Conservation (phyloP, 2,888 invertebrate genomes). For the Dynastes hyllus region DNA sequence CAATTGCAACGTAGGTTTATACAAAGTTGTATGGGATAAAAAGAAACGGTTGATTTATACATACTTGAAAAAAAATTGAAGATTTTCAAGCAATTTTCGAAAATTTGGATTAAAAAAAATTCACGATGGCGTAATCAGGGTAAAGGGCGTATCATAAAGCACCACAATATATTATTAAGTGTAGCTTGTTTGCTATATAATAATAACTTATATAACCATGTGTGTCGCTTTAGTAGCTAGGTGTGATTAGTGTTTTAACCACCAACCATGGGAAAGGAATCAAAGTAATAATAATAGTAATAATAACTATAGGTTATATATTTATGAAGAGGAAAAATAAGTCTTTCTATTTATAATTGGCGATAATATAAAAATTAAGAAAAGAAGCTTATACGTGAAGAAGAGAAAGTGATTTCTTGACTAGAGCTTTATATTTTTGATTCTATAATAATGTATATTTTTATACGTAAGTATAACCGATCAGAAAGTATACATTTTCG, state of each 20-base stretch:
- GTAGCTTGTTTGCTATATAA: constrained; percentile 65
- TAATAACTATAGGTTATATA: constrained; percentile 24
- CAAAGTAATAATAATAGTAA: constrained; percentile 43
- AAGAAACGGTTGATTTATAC: too few species aligned
- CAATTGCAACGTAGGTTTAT: not conserved
- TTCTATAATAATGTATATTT: constrained; percentile 49
- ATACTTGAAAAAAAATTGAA: not conserved
- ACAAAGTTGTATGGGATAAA: too few species aligned
- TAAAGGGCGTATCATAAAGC: constrained; percentile 70
- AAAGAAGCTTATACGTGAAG: constrained; percentile 35
- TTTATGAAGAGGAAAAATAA: constrained; percentile 20
- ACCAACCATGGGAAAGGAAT: constrained; percentile 64
- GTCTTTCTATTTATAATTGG: constrained; percentile 42
- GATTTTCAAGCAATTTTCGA: not conserved
- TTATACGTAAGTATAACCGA: constrained; percentile 49
- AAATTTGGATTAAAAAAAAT: constrained; percentile 18
- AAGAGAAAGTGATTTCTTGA: constrained; percentile 41
- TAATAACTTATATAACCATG: constrained; percentile 65
- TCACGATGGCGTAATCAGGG: constrained; percentile 69
- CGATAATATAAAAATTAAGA: constrained; percentile 36
- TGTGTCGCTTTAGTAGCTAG: constrained; percentile 67
- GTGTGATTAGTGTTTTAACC: constrained; percentile 62
- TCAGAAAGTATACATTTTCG: constrained; percentile 43
- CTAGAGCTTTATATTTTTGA: constrained; percentile 52
- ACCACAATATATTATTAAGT: constrained; percentile 65